phyloP scores from a whole-genome alignment of 2,888 invertebrate species.

The Orgyia antiqua region DNA sequence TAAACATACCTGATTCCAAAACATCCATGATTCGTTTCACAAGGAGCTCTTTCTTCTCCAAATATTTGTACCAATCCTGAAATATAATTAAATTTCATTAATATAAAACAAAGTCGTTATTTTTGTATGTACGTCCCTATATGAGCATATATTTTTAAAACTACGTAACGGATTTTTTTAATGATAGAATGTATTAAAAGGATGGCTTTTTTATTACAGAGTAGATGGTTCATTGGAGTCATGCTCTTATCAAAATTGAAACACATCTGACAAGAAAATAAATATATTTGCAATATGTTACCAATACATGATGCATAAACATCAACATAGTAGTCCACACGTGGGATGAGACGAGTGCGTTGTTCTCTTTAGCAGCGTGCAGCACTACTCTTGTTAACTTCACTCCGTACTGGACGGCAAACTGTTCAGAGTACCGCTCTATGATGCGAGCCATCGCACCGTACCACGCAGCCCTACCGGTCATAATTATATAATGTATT shows the following conservation, averaged over 20 bases:
- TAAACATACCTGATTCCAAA: slow-evolving; percentile 45
- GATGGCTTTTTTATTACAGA: neutral
- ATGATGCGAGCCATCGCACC: slow-evolving; percentile 79
- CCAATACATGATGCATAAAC: slow-evolving; percentile 22
- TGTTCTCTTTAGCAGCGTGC: slow-evolving; percentile 13
- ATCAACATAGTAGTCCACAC: slow-evolving; percentile 86
- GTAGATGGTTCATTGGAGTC: neutral
- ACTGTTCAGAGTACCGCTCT: slow-evolving; percentile 67
- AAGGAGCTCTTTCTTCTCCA: slow-evolving; percentile 86
- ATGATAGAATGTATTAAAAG: too few relatives aligned
- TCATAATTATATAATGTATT: too few relatives aligned
- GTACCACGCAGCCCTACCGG: slow-evolving; percentile 81
- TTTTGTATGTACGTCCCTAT: too few relatives aligned
- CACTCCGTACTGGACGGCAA: slow-evolving; percentile 74
- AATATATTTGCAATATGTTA: too few relatives aligned
- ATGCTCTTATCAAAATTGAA: neutral
- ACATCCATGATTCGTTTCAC: slow-evolving; percentile 46
- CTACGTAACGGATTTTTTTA: too few relatives aligned
- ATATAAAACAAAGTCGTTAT: too few relatives aligned
- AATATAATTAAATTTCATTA: too few relatives aligned
- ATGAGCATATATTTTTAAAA: too few relatives aligned
- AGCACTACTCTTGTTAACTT: slow-evolving; percentile 57
- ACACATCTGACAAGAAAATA: too few relatives aligned
- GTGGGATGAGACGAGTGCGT: slow-evolving; percentile 57
- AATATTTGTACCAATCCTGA: slow-evolving; percentile 83